Percentiles rank a stretch among this genome's conserved stretches.
phyloP scores from a whole-genome alignment of 2,113 vertebrate species.

The Crotophaga sulcirostris region DNA sequence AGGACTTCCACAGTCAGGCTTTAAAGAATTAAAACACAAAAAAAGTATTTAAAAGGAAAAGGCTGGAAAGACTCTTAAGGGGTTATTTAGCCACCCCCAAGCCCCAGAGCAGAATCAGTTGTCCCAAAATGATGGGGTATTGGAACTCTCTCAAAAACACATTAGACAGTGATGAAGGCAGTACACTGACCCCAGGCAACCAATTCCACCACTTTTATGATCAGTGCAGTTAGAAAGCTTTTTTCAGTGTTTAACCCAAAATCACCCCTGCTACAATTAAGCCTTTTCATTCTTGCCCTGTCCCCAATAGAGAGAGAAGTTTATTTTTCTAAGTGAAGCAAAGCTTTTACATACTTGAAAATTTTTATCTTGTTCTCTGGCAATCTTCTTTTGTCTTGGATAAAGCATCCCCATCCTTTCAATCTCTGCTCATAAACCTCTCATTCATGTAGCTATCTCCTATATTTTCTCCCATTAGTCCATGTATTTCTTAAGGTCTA shows the following conservation, averaged over 20 bases:
- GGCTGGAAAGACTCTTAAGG: neutral
- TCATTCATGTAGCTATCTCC: neutral
- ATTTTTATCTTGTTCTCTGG: neutral
- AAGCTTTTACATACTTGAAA: neutral
- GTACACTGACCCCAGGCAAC: conserved; percentile 17
- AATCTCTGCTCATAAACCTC: neutral
- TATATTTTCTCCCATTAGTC: neutral
- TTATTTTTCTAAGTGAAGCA: neutral
- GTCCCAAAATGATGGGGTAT: neutral
- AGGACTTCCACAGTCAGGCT: neutral
- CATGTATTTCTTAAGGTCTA: neutral
- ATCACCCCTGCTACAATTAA: neutral
- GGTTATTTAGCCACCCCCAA: neutral
- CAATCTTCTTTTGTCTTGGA: neutral
- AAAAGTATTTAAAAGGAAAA: neutral
- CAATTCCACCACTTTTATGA: neutral
- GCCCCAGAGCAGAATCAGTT: neutral
- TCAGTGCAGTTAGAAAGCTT: neutral
- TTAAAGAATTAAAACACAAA: neutral
- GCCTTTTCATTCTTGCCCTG: conserved; percentile 17
- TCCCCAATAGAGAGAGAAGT: neutral
- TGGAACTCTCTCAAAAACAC: neutral
- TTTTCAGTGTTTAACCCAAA: neutral
- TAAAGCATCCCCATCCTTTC: neutral
- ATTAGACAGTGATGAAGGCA: conserved; percentile 2